These are phyloP conservation scores for Aquatica leii DNA, from an alignment of 2,888 invertebrate species.

Conservation along the genomic window DNA sequence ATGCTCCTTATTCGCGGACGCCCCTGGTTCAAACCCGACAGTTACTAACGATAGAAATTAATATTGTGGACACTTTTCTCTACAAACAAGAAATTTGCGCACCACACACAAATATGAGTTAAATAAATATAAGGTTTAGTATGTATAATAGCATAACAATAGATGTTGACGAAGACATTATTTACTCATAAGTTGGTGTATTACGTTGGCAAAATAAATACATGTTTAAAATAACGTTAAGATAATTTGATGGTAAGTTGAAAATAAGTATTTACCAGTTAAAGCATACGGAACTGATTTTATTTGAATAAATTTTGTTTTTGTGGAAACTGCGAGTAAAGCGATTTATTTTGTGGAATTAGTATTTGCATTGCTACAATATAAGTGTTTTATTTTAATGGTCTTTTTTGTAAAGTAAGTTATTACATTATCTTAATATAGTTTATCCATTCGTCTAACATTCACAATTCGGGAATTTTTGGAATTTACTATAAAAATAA, in stretches of 20 bases:
- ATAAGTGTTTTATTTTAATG: neutral
- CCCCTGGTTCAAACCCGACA: slow-evolving; percentile 52
- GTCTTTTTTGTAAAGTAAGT: too few relatives aligned
- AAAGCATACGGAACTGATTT: neutral
- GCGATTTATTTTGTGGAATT: slow-evolving; percentile 2
- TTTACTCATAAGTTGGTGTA: too few relatives aligned
- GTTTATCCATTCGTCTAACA: too few relatives aligned
- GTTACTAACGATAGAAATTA: slow-evolving; percentile 54
- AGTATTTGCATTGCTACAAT: neutral
- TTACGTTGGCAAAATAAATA: too few relatives aligned
- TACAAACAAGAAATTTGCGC: slow-evolving; percentile 28
- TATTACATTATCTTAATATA: too few relatives aligned
- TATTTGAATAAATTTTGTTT: slow-evolving; percentile 4
- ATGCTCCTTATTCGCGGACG: slow-evolving; percentile 45
- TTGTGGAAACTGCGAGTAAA: neutral
- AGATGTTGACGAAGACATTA: neutral
- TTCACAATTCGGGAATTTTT: too few relatives aligned
- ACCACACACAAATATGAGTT: slow-evolving; percentile 7
- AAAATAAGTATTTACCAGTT: neutral
- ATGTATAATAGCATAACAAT: neutral
- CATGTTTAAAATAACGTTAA: too few relatives aligned
- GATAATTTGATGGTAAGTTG: too few relatives aligned
- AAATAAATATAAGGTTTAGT: neutral
- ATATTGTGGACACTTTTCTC: slow-evolving; percentile 34
- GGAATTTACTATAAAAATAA: too few relatives aligned